Base-by-base conservation (phyloP, 2,113 vertebrate genomes). In the Heterotilapia buettikoferi region DNA sequence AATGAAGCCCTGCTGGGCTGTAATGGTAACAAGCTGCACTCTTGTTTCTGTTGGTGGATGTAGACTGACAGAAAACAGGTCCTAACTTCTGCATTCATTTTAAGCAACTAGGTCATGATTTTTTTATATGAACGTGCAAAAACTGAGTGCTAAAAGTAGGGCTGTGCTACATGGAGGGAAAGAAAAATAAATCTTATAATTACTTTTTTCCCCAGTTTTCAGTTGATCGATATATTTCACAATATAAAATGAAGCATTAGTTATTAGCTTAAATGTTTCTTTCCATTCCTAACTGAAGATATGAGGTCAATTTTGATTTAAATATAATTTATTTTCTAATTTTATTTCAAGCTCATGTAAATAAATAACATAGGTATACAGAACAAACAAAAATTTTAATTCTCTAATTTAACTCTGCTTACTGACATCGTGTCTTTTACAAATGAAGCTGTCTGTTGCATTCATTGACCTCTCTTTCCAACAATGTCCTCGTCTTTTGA, bases 141-240 rank as follows among this genome's bases (percentile, higher is more conserved):
- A 9, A 19, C 43, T 0, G 9, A n/a, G 73, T 26, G 18, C 2
- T 31, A 78, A 0, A 78, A 31, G 0, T 19, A 76, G 43, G 43
- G 0, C 71, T 50, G 40, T 11, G 40, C 5, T 0, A 47, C 13
- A 43, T 73, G 21, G 0, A 0, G 40, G 8, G 38, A 38, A 68
- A 36, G 3, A 68, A 38, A 40, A 68, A 8, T 5, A 68, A 68
- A 66, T 66, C 19, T 66, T 5, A 21, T 21, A 13, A 21, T 38
- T 66, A 2, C 14, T 13, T n/a, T 66, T 66, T 5, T 0, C 2
- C 2, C 19, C 61, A 66, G 31, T 66, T 38, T 63, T 66, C 0
- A 68, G 61, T 38, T 2, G 61, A 61, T 33, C 2, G 0, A 71
- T 71, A 14, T 43, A 71, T 40, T 43, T 71, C 63, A 68, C 36